phyloP scores from a whole-genome alignment of 2,113 vertebrate species.

The Grammomys dolichurus region DNA sequence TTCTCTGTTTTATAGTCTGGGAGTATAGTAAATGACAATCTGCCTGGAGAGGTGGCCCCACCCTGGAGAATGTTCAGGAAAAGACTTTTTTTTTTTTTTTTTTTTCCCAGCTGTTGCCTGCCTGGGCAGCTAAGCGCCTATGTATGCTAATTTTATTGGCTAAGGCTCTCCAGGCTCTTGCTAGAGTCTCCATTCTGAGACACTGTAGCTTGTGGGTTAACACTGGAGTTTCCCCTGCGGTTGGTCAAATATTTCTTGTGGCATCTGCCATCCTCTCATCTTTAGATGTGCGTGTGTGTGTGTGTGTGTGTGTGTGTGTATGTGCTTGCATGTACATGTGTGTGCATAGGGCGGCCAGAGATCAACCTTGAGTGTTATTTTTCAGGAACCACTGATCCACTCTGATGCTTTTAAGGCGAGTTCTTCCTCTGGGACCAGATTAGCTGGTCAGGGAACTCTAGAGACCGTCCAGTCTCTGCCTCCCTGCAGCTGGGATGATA shows the following conservation, averaged over 20 bases:
- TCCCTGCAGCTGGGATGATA: background rate
- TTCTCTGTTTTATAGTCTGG: background rate
- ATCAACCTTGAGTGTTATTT: background rate
- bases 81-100: background rate
- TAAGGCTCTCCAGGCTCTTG: background rate
- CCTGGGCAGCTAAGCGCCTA: background rate
- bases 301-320: background rate
- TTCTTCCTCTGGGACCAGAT: background rate
- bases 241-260: background rate
- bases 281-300: background rate
- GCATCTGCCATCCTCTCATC: too few species aligned
- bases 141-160: background rate
- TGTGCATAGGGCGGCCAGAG: too few species aligned
- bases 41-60: background rate
- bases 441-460: background rate
- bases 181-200: background rate
- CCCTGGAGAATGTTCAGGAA: background rate
- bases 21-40: background rate
- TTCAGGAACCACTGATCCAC: background rate
- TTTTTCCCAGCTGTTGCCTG: background rate
- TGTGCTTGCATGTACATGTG: fast-evolving
- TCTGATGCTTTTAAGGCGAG: background rate
- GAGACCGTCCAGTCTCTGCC: background rate
- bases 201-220: background rate
- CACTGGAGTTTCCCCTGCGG: background rate